phyloP scores from a whole-genome alignment of 1,140 invertebrate genomes.

The Protaetia brevitarsis region DNA sequence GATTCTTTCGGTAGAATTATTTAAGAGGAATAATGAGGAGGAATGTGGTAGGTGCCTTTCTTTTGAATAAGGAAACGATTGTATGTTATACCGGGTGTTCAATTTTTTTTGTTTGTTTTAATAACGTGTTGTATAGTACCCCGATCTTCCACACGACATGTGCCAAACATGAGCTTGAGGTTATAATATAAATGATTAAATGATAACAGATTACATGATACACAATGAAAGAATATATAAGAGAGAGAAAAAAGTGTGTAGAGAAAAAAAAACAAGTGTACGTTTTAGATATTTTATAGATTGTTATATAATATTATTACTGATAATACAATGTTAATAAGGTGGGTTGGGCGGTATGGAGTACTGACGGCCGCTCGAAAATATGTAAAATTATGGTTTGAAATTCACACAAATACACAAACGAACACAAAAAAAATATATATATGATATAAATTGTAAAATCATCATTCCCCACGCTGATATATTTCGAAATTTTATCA shows the following conservation, averaged over 20 bases:
- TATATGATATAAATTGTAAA: constrained; percentile 24
- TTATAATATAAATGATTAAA: not conserved
- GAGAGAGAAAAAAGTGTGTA: constrained; percentile 38
- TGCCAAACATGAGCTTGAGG: constrained; percentile 35
- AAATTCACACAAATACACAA: not conserved
- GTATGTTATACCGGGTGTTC: not conserved
- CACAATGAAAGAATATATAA: not conserved
- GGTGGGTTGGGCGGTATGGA: not conserved
- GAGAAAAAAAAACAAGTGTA: constrained; percentile 35
- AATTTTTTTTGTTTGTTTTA: too few relatives aligned
- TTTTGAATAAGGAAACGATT: constrained; percentile 28
- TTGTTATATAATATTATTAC: constrained; percentile 38
- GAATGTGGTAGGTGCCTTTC: constrained; percentile 38
- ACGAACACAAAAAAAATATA: not conserved
- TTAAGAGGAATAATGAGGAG: not conserved
- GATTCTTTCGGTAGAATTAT: not conserved
- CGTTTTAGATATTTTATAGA: constrained; percentile 48
- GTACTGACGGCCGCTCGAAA: too few relatives aligned
- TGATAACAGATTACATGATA: not conserved
- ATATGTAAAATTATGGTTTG: not conserved
- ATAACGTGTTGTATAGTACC: constrained; percentile 20
- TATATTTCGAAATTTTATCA: constrained; percentile 35
- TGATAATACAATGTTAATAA: not conserved
- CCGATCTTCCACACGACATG: constrained; percentile 40
- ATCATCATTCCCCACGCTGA: constrained; percentile 30